These are phyloP conservation scores for Malaclemys terrapin DNA, from an alignment of 2,113 vertebrate species.

Conservation along the genomic window DNA sequence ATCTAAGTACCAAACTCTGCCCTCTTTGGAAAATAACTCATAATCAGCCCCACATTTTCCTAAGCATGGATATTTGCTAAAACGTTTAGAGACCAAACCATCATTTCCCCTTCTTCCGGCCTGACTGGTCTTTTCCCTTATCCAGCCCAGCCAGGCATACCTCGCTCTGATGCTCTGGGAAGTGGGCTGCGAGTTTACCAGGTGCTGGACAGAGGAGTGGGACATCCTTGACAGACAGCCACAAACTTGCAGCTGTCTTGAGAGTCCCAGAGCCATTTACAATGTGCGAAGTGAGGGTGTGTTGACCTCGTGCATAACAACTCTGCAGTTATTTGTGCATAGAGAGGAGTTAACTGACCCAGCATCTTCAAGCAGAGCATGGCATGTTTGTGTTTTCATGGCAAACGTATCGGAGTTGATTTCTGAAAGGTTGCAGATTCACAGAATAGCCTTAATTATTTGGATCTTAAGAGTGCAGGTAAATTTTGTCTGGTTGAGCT, in stretches of 20 bases:
- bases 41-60: neutral
- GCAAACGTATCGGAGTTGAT: neutral
- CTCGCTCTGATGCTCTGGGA: no score
- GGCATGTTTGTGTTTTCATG: neutral
- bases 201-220: rapidly evolving
- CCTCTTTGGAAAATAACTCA: neutral
- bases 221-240: rapidly evolving
- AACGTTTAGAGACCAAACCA: neutral
- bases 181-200: no score
- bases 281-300: neutral
- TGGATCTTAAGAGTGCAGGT: neutral
- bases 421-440: conserved; percentile 38
- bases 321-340: neutral
- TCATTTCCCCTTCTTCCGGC: rapidly evolving
- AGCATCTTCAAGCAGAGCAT: neutral
- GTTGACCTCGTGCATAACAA: neutral
- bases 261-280: neutral
- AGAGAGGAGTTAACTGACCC: neutral
- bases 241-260: neutral
- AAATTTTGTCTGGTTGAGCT: neutral
- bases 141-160: neutral
- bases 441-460: neutral
- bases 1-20: neutral
- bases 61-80: neutral
- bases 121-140: neutral